A percentile compares a stretch with the other conserved stretches of the same genome.
Conservation (phyloP, 2,888 invertebrate species). For the Perizoma affinitatum region DNA sequence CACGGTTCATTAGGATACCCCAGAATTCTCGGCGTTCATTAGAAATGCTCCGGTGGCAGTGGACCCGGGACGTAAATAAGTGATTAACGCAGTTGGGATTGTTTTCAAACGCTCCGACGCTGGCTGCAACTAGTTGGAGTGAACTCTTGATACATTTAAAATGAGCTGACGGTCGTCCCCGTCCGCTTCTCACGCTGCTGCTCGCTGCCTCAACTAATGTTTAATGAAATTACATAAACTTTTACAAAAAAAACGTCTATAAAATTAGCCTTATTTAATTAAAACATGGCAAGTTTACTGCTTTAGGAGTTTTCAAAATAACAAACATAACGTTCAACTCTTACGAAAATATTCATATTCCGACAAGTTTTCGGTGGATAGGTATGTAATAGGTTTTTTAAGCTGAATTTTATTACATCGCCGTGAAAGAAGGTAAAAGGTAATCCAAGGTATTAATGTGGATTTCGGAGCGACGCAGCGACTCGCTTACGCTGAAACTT, state of each 20-base stretch:
- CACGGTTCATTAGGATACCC: slow-evolving; percentile 80
- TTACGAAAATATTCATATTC: slow-evolving; percentile 48
- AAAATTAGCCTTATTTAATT: too few species aligned
- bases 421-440: slow-evolving; percentile 78
- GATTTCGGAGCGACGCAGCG: slow-evolving; percentile 60
- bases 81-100: slow-evolving; percentile 83
- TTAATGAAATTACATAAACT: slow-evolving; percentile 56
- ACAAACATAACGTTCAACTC: slow-evolving; percentile 38
- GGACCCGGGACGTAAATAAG: slow-evolving; percentile 80
- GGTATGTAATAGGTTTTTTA: slow-evolving; percentile 66
- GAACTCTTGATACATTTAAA: slow-evolving; percentile 78
- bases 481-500: slow-evolving; percentile 54
- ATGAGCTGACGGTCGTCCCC: slow-evolving; percentile 55
- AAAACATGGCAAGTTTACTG: too few species aligned
- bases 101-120: slow-evolving; percentile 68
- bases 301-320: slow-evolving; percentile 33
- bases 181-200: slow-evolving; percentile 26
- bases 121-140: slow-evolving; percentile 63
- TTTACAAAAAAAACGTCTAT: slow-evolving; percentile 4
- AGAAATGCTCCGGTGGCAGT: slow-evolving; percentile 73
- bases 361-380: slow-evolving; percentile 52
- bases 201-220: slow-evolving; percentile 53
- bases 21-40: slow-evolving; percentile 78
- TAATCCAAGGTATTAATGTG: slow-evolving; percentile 77
- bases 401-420: slow-evolving; percentile 83